Conservation (phyloP, 30 jellyfish, hydroid and myxozoan species). For the Haliclystus octoradiatus region DNA sequence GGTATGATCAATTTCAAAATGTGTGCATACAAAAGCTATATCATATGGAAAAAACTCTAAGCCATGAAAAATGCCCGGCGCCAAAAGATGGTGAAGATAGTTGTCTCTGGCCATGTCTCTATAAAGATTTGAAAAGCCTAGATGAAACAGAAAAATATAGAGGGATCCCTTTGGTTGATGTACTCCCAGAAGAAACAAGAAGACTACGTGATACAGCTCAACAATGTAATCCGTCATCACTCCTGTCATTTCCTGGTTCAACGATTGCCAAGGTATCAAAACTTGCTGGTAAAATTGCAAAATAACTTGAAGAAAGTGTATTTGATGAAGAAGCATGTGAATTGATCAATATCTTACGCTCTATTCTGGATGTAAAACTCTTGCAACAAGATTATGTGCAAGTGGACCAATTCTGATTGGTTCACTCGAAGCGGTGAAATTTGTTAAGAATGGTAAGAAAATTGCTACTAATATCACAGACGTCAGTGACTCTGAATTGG, state of each 20-base stretch:
- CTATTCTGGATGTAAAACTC: conserved; percentile 16
- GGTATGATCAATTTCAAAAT: conserved; percentile 8
- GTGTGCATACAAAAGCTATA: conserved; percentile 2
- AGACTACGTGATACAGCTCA: no score
- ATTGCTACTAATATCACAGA: neutral
- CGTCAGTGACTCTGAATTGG: conserved; percentile 4
- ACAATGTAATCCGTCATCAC: no score
- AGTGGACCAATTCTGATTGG: conserved; percentile 16
- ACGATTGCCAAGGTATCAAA: no score
- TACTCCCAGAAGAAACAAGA: no score
- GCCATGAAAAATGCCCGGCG: no score
- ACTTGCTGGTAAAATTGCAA: neutral
- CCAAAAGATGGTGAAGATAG: no score
- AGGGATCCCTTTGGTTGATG: conserved; percentile 33
- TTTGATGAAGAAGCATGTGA: conserved; percentile 9
- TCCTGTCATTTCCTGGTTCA: no score
- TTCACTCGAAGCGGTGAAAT: conserved; percentile 2
- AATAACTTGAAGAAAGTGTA: conserved; percentile 14
- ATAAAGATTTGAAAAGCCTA: conserved; percentile 21
- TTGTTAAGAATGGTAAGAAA: conserved; percentile 7
- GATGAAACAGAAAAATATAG: conserved; percentile 14
- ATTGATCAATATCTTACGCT: conserved; percentile 9
- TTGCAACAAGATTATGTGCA: conserved; percentile 19
- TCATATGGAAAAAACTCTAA: neutral
- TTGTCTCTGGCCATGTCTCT: conserved; percentile 30